Conservation (phyloP, 2,888 invertebrate genomes). For the Tinea trinotella region DNA sequence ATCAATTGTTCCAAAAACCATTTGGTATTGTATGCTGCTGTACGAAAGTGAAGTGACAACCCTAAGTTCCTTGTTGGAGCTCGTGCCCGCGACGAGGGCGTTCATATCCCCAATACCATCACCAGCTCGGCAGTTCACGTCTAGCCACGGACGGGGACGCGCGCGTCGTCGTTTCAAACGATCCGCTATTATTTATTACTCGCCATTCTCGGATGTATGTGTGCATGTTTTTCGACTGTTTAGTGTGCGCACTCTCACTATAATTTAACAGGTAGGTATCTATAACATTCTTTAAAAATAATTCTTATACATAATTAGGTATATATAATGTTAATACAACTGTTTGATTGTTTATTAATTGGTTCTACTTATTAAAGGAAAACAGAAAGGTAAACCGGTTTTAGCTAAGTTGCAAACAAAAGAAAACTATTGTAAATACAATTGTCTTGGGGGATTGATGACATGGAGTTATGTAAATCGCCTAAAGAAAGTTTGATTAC, state of each 20-base stretch:
- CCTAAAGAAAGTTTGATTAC: too few species aligned
- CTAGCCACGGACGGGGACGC: neutral
- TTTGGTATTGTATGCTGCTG: too few species aligned
- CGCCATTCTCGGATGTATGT: neutral
- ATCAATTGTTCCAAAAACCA: too few species aligned
- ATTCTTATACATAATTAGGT: neutral
- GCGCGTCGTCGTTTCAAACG: neutral
- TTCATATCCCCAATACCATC: neutral
- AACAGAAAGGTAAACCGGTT: slow-evolving; percentile 9
- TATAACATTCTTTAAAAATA: neutral
- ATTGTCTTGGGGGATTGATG: too few species aligned
- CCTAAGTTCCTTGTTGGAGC: too few species aligned
- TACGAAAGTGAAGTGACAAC: too few species aligned
- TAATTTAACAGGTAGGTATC: slow-evolving; percentile 12
- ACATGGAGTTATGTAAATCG: too few species aligned
- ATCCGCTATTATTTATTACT: neutral
- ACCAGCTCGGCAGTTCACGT: too few species aligned
- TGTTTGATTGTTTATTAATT: neutral
- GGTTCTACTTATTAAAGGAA: neutral
- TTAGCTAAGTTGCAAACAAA: neutral
- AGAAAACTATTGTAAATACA: neutral
- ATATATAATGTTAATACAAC: neutral
- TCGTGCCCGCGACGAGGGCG: slow-evolving; percentile 9
- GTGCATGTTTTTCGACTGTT: neutral
- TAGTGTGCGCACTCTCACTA: neutral